These are phyloP conservation scores for Ammospiza maritima DNA, from an alignment of 2,797 vertebrate species.

Conservation along the genomic window DNA sequence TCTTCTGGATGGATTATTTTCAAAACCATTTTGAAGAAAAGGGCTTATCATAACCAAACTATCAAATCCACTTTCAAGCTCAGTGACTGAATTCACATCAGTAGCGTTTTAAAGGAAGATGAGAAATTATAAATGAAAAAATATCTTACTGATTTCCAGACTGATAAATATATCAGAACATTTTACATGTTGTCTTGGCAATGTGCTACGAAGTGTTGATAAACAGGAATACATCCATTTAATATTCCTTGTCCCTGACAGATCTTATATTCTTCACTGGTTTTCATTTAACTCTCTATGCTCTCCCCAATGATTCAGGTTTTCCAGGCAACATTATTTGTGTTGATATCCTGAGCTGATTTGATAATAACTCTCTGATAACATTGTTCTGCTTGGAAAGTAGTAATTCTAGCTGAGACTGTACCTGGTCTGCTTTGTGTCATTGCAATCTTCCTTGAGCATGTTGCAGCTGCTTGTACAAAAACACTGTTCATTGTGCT, in stretches of 20 bases:
- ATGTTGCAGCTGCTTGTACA: not conserved
- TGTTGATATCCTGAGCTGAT: not conserved
- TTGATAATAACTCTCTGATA: not conserved
- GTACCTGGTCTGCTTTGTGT: not conserved
- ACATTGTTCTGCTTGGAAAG: not conserved
- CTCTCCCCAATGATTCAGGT: not conserved
- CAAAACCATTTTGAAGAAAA: not conserved
- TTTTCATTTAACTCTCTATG: not conserved
- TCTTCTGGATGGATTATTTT: not conserved
- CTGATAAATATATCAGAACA: not conserved
- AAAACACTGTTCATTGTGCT: fast-evolving
- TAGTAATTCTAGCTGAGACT: not conserved
- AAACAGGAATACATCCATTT: not conserved
- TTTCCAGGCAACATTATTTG: not conserved
- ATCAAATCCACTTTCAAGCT: not conserved
- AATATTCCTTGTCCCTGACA: not conserved
- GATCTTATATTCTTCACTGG: not conserved
- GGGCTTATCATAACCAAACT: not conserved
- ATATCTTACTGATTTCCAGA: not conserved
- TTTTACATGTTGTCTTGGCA: not conserved
- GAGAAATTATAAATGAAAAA: not conserved
- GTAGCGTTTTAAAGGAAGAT: not conserved
- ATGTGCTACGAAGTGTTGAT: not conserved
- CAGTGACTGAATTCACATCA: not conserved
- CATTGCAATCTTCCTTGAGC: not conserved